Base-by-base conservation (phyloP, 1,140 invertebrate genomes). In the Dendroctonus ponderosae region DNA sequence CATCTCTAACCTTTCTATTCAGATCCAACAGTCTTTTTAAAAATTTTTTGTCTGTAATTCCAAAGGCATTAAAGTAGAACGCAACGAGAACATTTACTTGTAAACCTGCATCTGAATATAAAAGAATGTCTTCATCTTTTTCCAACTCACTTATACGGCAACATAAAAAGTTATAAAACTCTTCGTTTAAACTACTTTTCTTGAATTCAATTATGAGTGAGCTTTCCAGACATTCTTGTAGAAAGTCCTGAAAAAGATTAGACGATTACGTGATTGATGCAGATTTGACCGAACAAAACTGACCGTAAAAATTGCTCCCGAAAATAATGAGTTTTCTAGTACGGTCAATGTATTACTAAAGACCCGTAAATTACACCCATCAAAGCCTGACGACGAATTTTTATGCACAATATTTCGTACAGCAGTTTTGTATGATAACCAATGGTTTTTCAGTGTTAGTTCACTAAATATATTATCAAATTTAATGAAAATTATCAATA, bases 1-100 rank as follows among this genome's bases (percentile, higher is more conserved):
- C 11, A 12, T 40, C 5, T 68, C 12, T 70, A 75, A 90, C 86
- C 82, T 91, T 93, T 78, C 86, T 89, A 76, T 92, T 87, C 0
- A 87, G 74, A 69, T 94, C 92, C 71, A 85, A 81, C 7, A 94
- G 71, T 63, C 82, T 79, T 80, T 87, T 91, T 52, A 91, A 85
- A 8, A 90, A 76, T 80, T 91, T 93, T 75, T 88, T 93, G 73
- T 96, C 93, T 67, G 84, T 83, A 49, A 81, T 83, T 26, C 89
- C 87, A 80, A 91, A 93, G n/a, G 93, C 80, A 72, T 88, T 85
- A 68, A 86, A 85, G 62, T 87, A 84, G 14, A 94, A 80, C 5
- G 91, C 86, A 78, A 87, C 86, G 3, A 93, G 80, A 26, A 86
- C 81, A 80, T 89, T 91, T 2, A 89, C 77, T 76, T 88, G 87